phyloP scores from a whole-genome alignment of 2,797 vertebrate genomes.

The Linurgus olivaceus region DNA sequence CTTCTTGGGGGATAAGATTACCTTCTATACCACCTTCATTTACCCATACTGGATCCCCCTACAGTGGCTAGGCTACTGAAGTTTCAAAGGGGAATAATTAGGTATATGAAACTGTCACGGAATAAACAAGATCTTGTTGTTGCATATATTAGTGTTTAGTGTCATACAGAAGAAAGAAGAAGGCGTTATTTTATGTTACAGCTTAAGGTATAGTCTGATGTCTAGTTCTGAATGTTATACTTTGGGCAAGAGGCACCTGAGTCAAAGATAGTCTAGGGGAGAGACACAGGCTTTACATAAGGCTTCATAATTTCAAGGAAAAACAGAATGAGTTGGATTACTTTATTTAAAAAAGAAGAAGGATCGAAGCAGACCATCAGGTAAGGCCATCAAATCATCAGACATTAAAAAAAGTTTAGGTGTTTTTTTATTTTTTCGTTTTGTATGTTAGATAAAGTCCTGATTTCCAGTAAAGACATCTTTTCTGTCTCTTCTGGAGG shows the following conservation, averaged over 20 bases:
- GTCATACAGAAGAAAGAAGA: not conserved
- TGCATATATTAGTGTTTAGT: not conserved
- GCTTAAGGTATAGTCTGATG: not conserved
- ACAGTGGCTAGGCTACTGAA: not conserved
- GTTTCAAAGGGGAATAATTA: not conserved
- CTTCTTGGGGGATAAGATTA: too few relatives aligned
- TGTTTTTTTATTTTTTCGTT: not conserved
- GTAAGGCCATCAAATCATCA: not conserved
- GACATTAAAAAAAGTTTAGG: not conserved
- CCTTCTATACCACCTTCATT: too few relatives aligned
- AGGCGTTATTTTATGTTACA: not conserved
- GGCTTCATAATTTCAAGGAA: not conserved
- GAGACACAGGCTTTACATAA: not conserved
- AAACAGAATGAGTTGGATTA: not conserved
- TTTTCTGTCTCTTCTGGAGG: not conserved
- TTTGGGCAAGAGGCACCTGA: not conserved
- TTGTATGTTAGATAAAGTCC: not conserved
- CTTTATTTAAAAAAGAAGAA: not conserved
- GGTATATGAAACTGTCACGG: not conserved
- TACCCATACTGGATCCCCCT: too few relatives aligned
- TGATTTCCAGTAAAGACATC: not conserved
- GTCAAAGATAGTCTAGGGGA: not conserved
- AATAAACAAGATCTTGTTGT: not conserved
- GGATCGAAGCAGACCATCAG: not conserved
- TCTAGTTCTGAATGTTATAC: not conserved